These are phyloP conservation scores for Pelvicachromis taeniatus DNA, from an alignment of 2,113 vertebrate genomes.

Conservation along the genomic window DNA sequence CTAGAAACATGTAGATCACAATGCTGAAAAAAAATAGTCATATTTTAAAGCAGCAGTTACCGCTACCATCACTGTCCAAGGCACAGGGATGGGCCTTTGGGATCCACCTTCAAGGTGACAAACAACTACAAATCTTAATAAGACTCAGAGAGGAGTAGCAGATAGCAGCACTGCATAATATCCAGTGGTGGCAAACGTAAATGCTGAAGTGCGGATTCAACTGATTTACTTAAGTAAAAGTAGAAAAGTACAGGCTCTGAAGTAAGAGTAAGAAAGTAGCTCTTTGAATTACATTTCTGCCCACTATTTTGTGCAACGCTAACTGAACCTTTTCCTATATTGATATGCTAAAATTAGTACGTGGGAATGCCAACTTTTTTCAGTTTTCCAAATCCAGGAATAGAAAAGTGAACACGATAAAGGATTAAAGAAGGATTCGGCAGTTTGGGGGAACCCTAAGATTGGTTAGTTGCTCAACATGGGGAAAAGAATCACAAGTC, in stretches of 20 bases:
- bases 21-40: background rate
- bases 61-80: background rate
- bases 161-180: background rate
- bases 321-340: background rate
- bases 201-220: background rate
- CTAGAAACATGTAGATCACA: background rate
- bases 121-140: background rate
- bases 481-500: no score
- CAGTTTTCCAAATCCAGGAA: background rate
- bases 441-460: background rate
- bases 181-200: background rate
- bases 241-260: background rate
- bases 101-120: background rate
- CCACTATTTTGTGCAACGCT: background rate
- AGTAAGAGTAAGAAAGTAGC: background rate
- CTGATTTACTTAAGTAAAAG: background rate
- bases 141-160: background rate
- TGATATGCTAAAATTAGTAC: background rate
- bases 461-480: no score
- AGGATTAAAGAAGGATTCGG: background rate
- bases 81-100: background rate
- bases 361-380: background rate
- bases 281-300: background rate
- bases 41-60: background rate
- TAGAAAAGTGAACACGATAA: background rate